These are phyloP conservation scores for Ganaspis sp. DNA, from an alignment of 1,140 invertebrate species.

Conservation along the genomic window DNA sequence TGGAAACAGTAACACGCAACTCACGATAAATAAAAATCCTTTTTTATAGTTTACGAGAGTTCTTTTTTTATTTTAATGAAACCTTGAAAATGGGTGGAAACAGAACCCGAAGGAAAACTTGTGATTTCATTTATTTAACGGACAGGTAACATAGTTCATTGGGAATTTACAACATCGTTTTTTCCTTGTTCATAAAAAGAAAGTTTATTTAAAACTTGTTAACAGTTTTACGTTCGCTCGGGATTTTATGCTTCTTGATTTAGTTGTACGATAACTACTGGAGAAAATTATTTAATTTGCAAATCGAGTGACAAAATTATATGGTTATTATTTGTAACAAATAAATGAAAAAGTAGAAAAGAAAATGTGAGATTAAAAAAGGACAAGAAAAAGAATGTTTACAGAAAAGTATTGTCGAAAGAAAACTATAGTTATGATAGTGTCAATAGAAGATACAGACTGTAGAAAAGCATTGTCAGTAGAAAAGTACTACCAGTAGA, in stretches of 20 bases:
- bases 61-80: neutral
- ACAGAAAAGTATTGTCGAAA: too few relatives aligned
- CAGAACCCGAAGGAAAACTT: conserved; percentile 3
- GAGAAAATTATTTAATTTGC: too few relatives aligned
- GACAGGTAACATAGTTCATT: conserved; percentile 1
- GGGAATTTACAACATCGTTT: conserved; percentile 3
- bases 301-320: too few relatives aligned
- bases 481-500: too few relatives aligned
- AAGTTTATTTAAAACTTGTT: conserved; percentile 7
- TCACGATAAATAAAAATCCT: neutral
- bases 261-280: too few relatives aligned
- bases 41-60: neutral
- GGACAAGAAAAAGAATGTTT: too few relatives aligned
- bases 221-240: neutral
- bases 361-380: too few relatives aligned
- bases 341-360: too few relatives aligned
- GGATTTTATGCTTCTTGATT: neutral
- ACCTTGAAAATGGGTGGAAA: neutral
- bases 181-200: neutral
- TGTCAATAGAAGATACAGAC: too few relatives aligned
- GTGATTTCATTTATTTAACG: conserved; percentile 11
- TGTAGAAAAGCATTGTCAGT: too few relatives aligned
- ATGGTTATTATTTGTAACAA: too few relatives aligned
- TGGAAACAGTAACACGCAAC: neutral
- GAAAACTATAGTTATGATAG: too few relatives aligned